phyloP scores from a whole-genome alignment of 53 echinoderm and acorn worm species.

The Actinopyga echinites region DNA sequence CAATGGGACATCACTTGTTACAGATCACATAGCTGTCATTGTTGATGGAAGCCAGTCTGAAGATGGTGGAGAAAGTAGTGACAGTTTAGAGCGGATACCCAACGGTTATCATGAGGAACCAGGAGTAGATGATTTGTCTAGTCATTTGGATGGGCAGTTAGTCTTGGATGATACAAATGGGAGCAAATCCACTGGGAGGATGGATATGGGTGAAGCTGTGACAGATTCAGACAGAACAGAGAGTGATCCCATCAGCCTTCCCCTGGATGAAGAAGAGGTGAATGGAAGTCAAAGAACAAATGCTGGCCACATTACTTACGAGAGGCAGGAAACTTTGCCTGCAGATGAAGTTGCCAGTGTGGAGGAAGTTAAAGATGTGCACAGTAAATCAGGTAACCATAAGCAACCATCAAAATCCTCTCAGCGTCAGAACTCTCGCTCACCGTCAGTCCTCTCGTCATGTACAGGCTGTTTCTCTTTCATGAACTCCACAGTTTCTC shows the following conservation, averaged over 20 bases:
- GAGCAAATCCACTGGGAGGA: too few relatives aligned
- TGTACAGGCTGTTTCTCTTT: constrained; percentile 91
- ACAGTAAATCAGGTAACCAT: background rate
- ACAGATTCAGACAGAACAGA: constrained; percentile 32
- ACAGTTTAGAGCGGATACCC: constrained; percentile 20
- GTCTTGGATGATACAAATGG: background rate
- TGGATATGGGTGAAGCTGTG: background rate
- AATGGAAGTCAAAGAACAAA: background rate
- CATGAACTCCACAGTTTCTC: constrained; percentile 70
- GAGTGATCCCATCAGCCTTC: constrained; percentile 23
- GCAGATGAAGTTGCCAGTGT: background rate
- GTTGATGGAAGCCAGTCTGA: constrained; percentile 4
- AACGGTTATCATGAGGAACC: constrained; percentile 33
- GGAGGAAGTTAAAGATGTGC: background rate
- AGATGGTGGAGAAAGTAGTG: constrained; percentile 11
- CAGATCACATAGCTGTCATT: constrained; percentile 6
- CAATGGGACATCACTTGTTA: background rate
- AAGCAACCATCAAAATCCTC: constrained; percentile 5
- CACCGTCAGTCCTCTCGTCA: constrained; percentile 32
- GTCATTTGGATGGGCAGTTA: background rate
- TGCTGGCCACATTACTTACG: background rate
- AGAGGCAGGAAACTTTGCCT: constrained; percentile 31
- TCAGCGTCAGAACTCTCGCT: constrained; percentile 19
- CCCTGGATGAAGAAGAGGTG: background rate
- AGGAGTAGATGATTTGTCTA: background rate